Evolutionary conservation across 1,140 invertebrate genomes (phyloP).

Genomic region (Rhyacophila brunnea): DNA sequence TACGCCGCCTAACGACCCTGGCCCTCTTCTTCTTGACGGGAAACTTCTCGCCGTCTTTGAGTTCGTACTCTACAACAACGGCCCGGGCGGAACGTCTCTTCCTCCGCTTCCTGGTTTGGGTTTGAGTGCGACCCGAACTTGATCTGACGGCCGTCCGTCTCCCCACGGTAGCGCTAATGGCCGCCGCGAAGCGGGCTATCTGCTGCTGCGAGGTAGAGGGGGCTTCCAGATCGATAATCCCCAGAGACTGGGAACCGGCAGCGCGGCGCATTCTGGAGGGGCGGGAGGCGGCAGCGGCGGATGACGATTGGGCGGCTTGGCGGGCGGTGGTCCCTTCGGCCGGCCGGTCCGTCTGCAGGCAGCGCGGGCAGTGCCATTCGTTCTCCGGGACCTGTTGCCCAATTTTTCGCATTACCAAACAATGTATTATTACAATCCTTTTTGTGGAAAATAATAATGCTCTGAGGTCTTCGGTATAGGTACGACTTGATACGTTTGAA

Average conservation of each 20-base stretch:
- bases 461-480: too few relatives aligned
- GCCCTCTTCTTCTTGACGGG: conserved; percentile 50
- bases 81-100: conserved; percentile 44
- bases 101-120: conserved; percentile 35
- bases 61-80: conserved; percentile 56
- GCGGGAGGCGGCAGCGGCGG: neutral
- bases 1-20: conserved; percentile 47
- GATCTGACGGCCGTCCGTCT: neutral
- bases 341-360: conserved; percentile 42
- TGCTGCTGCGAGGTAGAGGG: conserved; percentile 29
- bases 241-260: conserved; percentile 11
- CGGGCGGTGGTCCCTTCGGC: neutral
- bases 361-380: conserved; percentile 87
- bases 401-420: too few relatives aligned
- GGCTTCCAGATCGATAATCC: neutral
- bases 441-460: neutral
- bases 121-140: neutral
- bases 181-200: neutral
- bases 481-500: too few relatives aligned
- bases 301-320: neutral
- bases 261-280: conserved; percentile 39
- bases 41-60: conserved; percentile 57
- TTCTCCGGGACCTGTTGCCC: conserved; percentile 51
- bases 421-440: too few relatives aligned
- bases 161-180: neutral